Base-by-base conservation (phyloP, 1,140 invertebrate species). In the Drosophila busckii region DNA sequence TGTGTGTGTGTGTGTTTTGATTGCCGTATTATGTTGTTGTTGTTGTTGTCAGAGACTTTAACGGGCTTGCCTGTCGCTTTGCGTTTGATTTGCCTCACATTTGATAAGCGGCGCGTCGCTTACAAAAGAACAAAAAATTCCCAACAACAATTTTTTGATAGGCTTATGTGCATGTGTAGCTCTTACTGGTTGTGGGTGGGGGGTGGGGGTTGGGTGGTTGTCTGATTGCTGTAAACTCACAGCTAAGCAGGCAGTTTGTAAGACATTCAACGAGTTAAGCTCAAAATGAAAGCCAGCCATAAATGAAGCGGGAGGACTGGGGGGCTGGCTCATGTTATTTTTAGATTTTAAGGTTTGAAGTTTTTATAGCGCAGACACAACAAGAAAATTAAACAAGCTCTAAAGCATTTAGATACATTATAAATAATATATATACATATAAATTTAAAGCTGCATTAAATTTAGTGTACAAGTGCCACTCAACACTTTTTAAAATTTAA, bases 1-100 rank as follows among this genome's bases (percentile, higher is more conserved):
- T 50, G 56, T 62, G 34, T 50, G 15, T 6, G 32, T 16, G 63
- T 58, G 45, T 75, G 56, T 44, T 64, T 54, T 75, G 69, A 64
- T 64, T 60, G 45, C 34, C 58, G 9, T 55, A 50, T 25, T 46
- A 46, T 41, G 22, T 37, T 31, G 12, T 42, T 28, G 29, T 9
- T 49, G 5, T 38, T 55, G 23, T 28, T 46, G 42, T 25, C 34
- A 10, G 23, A 46, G 19, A 71, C 48, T 66, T 66, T 71, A 70
- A 66, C 66, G 68, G 61, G 28, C 12, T 46, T 16, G 55, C 37
- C 10, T 42, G 25, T 20, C 42, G 10, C 15, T 10, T 25, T 22
- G 3, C 3, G 23, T 44, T 55, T 59, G 46, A 59, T 59, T 41
- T 29, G 46, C 46, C 32, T 32, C 35, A 23, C 12, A n/a, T 22